Evolutionary conservation across 2,888 invertebrate species (phyloP), one percentile per base, ranked within the genome.

Genomic region (Peribatodes rhomboidaria): DNA sequence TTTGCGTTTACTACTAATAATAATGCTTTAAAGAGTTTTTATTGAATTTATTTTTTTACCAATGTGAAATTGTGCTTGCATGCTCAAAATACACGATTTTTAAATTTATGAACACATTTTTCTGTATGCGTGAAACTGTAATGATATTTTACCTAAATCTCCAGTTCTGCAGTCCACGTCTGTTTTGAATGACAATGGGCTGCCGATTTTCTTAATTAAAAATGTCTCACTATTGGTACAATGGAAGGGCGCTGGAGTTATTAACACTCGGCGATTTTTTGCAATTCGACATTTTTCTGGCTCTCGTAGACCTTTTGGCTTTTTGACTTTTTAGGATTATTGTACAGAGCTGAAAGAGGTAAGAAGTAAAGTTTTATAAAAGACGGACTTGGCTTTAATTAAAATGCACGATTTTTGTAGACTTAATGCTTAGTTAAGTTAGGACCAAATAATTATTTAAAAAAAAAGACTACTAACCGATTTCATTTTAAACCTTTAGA

Each of bases 201-300:
- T 77, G 77, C 81, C 89, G 89, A 90, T 90, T 88, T 89, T 86
- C 89, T 88, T 91, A 90, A 91, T 92, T 91, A 90, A 91, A 92
- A 89, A 88, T 86, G 82, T 88, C 86, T 83, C 85, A 90, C 89
- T 89, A 90, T 84, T 82, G 76, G 72, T 72, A 87, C 84, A 84
- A 84, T 83, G 75, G 77, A 61, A 41, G 66, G 66, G 70, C 63
- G 53, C 35, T 35, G 46, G 60, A 55, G 54, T 55, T 68, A 55
- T 69, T 73, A 61, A 74, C 65, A 72, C 63, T 69, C 59, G 47
- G 53, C 65, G 69, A 71, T 71, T 67, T 67, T 63, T 62, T 57
- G 55, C 52, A 37, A 52, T 56, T 56, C 60, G 46, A 65, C 55
- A 13, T 65, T 22, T 58, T 55, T 33, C 33, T 33, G 52, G 27